Evolutionary conservation across 2,113 vertebrate species (phyloP).

Genomic region (Pipra filicauda): DNA sequence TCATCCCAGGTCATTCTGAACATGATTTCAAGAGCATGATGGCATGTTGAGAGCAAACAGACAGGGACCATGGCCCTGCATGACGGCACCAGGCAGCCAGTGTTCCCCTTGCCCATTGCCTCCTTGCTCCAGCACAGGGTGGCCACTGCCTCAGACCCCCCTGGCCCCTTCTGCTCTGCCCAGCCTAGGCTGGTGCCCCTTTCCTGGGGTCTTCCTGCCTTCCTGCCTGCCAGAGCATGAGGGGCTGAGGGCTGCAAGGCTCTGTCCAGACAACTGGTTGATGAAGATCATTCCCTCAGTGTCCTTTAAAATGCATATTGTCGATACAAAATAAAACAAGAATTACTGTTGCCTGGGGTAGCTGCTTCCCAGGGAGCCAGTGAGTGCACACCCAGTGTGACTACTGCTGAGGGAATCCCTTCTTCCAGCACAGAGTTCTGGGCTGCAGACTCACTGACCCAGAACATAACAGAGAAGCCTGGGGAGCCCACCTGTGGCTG

Average conservation of each 20-base stretch:
- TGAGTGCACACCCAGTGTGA: fast-evolving
- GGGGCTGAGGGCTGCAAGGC: not conserved
- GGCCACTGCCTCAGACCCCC: not conserved
- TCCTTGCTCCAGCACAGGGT: fast-evolving
- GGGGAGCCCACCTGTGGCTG: not conserved
- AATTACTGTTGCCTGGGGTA: not conserved
- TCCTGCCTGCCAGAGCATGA: fast-evolving
- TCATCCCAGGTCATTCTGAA: constrained; percentile 67
- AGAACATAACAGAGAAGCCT: not conserved
- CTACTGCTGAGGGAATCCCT: not conserved
- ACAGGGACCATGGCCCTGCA: not conserved
- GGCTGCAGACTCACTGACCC: not conserved
- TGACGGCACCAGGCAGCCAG: not conserved
- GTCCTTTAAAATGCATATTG: not conserved
- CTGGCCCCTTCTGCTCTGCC: not conserved
- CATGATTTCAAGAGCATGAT: constrained; percentile 58
- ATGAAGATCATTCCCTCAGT: not conserved
- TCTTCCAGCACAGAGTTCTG: not conserved
- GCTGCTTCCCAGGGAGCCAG: not conserved
- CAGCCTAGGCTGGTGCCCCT: not conserved
- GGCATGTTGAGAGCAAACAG: not conserved
- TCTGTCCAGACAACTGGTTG: not conserved
- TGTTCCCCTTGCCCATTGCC: not conserved
- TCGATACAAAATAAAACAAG: not conserved
- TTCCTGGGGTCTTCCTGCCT: not conserved